Evolutionary conservation across 2,888 invertebrate genomes (phyloP).

Genomic region (Phaedon cochleariae): DNA sequence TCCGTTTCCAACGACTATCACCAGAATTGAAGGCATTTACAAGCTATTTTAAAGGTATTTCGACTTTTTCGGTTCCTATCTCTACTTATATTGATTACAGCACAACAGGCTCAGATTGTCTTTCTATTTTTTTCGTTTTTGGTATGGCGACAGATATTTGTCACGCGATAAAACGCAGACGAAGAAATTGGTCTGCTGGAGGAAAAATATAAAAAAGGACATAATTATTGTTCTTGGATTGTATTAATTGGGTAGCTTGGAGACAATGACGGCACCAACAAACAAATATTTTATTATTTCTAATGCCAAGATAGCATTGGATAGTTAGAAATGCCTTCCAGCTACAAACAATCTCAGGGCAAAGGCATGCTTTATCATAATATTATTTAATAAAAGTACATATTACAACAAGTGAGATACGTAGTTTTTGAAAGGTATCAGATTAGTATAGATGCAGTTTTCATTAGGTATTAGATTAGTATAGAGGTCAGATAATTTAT

Average conservation of each 20-base stretch:
- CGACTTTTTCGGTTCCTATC: conserved; percentile 36
- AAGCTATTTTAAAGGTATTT: conserved; percentile 44
- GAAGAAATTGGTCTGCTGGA: conserved; percentile 46
- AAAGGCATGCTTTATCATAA: too few relatives aligned
- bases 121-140: conserved; percentile 39
- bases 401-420: too few relatives aligned
- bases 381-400: too few relatives aligned
- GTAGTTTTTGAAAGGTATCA: too few relatives aligned
- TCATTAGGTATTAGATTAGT: too few relatives aligned
- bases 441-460: too few relatives aligned
- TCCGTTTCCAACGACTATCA: conserved; percentile 31
- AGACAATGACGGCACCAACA: conserved; percentile 15
- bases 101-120: conserved; percentile 42
- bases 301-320: background rate
- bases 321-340: background rate
- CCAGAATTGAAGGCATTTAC: conserved; percentile 38
- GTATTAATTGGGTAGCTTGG: conserved; percentile 32
- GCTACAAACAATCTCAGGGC: background rate
- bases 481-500: too few relatives aligned
- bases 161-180: conserved; percentile 52
- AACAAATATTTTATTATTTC: conserved; percentile 6
- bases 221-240: conserved; percentile 26
- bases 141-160: conserved; percentile 50
- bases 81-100: conserved; percentile 45
- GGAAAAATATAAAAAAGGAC: conserved; percentile 23